A percentile compares a stretch with the other conserved stretches of the same genome.
Evolutionary conservation across 2,888 invertebrate species (phyloP).

Genomic region (Cantharis rustica): DNA sequence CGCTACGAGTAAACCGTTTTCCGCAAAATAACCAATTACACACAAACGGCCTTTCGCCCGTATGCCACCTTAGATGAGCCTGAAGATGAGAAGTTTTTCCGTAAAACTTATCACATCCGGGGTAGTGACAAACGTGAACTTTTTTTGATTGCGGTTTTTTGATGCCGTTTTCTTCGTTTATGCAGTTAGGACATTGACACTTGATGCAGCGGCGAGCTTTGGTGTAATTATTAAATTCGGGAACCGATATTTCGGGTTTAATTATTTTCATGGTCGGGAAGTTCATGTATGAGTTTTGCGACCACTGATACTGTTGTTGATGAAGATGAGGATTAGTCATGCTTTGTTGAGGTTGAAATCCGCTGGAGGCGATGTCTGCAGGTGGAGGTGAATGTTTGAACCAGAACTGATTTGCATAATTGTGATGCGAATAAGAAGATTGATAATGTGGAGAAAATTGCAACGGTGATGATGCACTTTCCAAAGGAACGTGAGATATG

Average conservation of each 20-base stretch:
- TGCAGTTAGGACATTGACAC: conserved; percentile 82
- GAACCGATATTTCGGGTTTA: conserved; percentile 50
- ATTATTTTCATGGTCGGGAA: conserved; percentile 53
- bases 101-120: conserved; percentile 87
- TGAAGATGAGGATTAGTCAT: conserved; percentile 57
- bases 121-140: conserved; percentile 84
- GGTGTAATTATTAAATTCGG: conserved; percentile 48
- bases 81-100: conserved; percentile 89
- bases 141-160: conserved; percentile 82
- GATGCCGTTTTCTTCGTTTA: conserved; percentile 76
- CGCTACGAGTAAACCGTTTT: conserved; percentile 89
- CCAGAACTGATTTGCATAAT: conserved; percentile 50
- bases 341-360: conserved; percentile 59
- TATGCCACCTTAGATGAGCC: conserved; percentile 76
- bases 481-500: conserved; percentile 48
- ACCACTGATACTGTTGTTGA: conserved; percentile 58
- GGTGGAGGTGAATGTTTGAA: conserved; percentile 54
- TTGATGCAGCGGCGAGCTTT: conserved; percentile 74
- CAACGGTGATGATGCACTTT: conserved; percentile 46
- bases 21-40: conserved; percentile 90
- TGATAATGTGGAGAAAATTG: conserved; percentile 54
- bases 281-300: conserved; percentile 58
- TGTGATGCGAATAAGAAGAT: conserved; percentile 34
- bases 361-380: conserved; percentile 51
- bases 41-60: conserved; percentile 88